phyloP scores from a whole-genome alignment of 64 coral and sea anemone species.

The Platygyra sinensis region DNA sequence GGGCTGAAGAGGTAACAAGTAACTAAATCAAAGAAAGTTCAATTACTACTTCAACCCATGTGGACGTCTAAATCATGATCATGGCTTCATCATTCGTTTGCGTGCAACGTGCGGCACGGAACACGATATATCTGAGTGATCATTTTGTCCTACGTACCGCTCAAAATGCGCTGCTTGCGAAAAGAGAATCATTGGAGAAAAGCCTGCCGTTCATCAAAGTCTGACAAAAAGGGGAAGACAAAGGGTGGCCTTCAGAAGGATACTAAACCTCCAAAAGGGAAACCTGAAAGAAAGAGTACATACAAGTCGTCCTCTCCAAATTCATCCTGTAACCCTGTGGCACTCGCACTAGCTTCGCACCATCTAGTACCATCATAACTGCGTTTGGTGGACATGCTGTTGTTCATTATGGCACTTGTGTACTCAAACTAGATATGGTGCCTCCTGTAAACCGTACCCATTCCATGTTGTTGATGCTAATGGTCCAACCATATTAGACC shows the following conservation, averaged over 20 bases:
- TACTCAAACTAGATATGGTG: slow-evolving; percentile 38
- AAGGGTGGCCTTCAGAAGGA: too few relatives aligned
- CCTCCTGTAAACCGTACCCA: neutral
- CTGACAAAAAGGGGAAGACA: neutral
- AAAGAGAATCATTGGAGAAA: slow-evolving; percentile 21
- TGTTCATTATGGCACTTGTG: slow-evolving; percentile 63
- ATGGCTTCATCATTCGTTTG: neutral
- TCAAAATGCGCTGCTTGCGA: slow-evolving; percentile 47
- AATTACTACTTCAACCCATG: neutral
- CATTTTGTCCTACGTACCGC: slow-evolving; percentile 60
- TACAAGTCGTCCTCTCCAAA: slow-evolving; percentile 34
- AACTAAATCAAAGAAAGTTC: slow-evolving; percentile 61
- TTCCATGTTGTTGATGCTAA: slow-evolving; percentile 29
- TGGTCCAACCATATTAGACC: slow-evolving; percentile 33
- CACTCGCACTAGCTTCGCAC: slow-evolving; percentile 33
- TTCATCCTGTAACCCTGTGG: slow-evolving; percentile 33
- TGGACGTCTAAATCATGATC: neutral
- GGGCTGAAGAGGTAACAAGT: slow-evolving; percentile 68
- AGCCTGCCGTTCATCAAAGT: neutral
- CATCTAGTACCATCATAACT: slow-evolving; percentile 62
- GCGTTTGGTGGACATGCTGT: slow-evolving; percentile 75
- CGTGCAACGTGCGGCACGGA: slow-evolving; percentile 65
- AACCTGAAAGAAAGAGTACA: neutral
- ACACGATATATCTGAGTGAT: slow-evolving; percentile 35
- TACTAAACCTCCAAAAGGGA: too few relatives aligned